Evolutionary conservation across 2,113 vertebrate species (phyloP).

Genomic region (Manacus vitellinus): DNA sequence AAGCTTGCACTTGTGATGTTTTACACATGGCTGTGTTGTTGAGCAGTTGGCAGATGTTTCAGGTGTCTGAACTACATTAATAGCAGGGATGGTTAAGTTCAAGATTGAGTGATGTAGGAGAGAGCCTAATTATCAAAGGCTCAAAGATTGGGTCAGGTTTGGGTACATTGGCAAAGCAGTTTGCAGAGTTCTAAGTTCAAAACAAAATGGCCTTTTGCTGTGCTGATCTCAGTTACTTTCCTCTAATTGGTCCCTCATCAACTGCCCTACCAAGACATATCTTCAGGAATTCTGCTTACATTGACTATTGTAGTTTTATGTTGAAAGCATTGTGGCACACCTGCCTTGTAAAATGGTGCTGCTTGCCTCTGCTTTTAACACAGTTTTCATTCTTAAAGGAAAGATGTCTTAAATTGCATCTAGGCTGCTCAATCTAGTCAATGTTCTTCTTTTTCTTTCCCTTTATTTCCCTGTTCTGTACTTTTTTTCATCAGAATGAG

Average conservation of each 20-base stretch:
- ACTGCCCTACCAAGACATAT: neutral
- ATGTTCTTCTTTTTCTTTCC: neutral
- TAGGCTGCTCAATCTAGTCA: neutral
- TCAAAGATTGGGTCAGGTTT: neutral
- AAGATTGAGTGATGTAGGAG: neutral
- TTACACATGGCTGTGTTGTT: neutral
- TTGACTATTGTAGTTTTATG: neutral
- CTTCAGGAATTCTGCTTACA: neutral
- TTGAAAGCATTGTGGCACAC: neutral
- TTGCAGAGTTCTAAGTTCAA: neutral
- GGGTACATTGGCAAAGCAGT: neutral
- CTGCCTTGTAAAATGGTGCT: neutral
- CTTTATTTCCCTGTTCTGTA: neutral
- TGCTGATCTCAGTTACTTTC: slow-evolving; percentile 1
- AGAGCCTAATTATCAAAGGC: neutral
- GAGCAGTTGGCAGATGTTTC: neutral
- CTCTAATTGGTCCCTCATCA: slow-evolving; percentile 10
- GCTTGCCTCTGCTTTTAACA: neutral
- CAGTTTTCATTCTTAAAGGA: neutral
- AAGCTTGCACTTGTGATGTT: neutral
- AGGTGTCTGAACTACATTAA: neutral
- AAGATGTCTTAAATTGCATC: neutral
- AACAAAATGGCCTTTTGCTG: neutral
- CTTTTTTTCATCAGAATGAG: neutral
- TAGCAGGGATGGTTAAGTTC: neutral